Base-by-base conservation (phyloP, 1,140 invertebrate species). In the Mycetomoellerius zeteki region DNA sequence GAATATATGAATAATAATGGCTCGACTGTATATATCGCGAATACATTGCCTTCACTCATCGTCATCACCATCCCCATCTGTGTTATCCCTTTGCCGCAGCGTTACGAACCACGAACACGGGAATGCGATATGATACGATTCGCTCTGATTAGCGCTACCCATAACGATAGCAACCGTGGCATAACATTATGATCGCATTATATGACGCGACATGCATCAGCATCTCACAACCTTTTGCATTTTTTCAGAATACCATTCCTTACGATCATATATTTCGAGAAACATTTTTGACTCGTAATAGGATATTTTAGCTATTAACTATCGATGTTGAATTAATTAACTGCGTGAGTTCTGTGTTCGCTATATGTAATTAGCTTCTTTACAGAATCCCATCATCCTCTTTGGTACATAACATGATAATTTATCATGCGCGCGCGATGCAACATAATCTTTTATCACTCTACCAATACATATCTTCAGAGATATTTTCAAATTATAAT, bases 1-100 rank as follows among this genome's bases (percentile, higher is more conserved):
- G 94, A 95, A 95, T 95, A 95, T 95, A 95, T 95, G 94, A 95
- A 95, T 95, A 95, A 94, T 94, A 95, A 95, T 95, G 94, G 88
- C 87, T 89, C 77, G 85, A 86, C 85, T 88, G 92, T 93, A 92
- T 77, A 94, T 56, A 54, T 92, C 91, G 93, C 88, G 90, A 91
- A 93, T 90, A 90, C 92, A 76, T 88, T 90, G 76, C 87, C 90
- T 89, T 91, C 90, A 78, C 86, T 86, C 76, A 72, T 89, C 86
- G 89, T 91, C 90, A 91, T 91, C 90, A 78, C 87, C 80, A 80
- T 72, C 87, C 86, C 86, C 47, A 69, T 54, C 21, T 77, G 6
- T 72, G n/a, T 37, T 77, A 75, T 24, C 62, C 60, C 56, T n/a
- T 30, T 65, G 37, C 84, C 58, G 47, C 56, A 76, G 37, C 82